Percentiles rank a stretch among this genome's conserved stretches.
Conservation (phyloP, 2,888 invertebrate species). For the Oligia strigilis region DNA sequence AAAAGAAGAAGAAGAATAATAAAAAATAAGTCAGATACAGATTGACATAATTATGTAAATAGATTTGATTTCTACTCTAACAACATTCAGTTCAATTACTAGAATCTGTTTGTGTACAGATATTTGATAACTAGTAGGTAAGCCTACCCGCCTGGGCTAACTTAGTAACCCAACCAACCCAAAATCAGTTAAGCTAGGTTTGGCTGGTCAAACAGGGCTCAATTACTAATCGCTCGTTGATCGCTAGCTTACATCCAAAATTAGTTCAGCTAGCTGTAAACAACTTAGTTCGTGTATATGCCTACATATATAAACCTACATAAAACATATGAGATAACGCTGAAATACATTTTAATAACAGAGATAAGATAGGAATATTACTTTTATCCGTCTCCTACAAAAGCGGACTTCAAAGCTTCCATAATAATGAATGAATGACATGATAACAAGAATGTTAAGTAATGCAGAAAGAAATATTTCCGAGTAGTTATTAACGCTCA, state of each 20-base stretch:
- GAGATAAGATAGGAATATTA: constrained; percentile 39
- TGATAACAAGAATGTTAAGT: constrained; percentile 16
- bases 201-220: constrained; percentile 34
- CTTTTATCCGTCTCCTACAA: constrained; percentile 2
- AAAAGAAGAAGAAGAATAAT: too few species aligned
- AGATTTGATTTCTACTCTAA: not conserved
- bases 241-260: constrained; percentile 46
- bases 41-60: not conserved
- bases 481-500: constrained; percentile 7
- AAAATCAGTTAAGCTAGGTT: constrained; percentile 39
- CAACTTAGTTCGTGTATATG: constrained; percentile 1
- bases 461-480: constrained; percentile 11
- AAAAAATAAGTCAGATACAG: not conserved
- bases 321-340: constrained; percentile 38
- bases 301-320: constrained; percentile 16
- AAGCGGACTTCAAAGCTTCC: constrained; percentile 14
- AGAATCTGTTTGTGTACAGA: not conserved
- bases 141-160: constrained; percentile 15
- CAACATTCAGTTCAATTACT: not conserved
- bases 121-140: constrained; percentile 1
- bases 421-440: constrained; percentile 28
- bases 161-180: constrained; percentile 16
- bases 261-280: constrained; percentile 31
- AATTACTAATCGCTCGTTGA: constrained; percentile 34
- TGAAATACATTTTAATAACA: constrained; percentile 27